Percentiles rank a stretch among this genome's conserved stretches.
Evolutionary conservation across 1,140 invertebrate species (phyloP).

Genomic region (Drosophila pachea): DNA sequence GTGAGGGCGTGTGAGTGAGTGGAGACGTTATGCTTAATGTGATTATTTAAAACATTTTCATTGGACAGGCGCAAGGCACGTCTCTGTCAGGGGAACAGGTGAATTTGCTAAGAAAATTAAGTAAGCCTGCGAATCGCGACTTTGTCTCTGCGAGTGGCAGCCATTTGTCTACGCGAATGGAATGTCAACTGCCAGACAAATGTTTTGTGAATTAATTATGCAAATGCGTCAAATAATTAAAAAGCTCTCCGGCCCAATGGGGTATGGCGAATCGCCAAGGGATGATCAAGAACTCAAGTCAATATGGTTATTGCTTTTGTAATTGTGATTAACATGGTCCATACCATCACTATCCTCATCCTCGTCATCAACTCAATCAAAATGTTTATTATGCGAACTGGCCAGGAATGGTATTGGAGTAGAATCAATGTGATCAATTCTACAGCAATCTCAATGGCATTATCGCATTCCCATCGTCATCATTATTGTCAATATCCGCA

Average conservation of each 20-base stretch:
- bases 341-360: too few relatives aligned
- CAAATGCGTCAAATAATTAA: constrained; percentile 19
- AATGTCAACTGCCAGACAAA: constrained; percentile 25
- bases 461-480: too few relatives aligned
- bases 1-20: constrained; percentile 14
- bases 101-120: constrained; percentile 42
- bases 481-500: too few relatives aligned
- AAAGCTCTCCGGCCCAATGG: background rate
- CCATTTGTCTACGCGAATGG: constrained; percentile 23
- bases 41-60: constrained; percentile 71
- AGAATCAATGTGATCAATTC: too few relatives aligned
- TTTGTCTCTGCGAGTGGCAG: background rate
- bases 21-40: constrained; percentile 64
- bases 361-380: too few relatives aligned
- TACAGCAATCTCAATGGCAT: too few relatives aligned
- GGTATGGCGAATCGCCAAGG: background rate
- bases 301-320: too few relatives aligned
- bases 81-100: constrained; percentile 13
- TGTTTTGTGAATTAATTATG: constrained; percentile 6
- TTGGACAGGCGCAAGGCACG: constrained; percentile 15
- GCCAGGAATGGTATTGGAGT: too few relatives aligned
- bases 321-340: too few relatives aligned
- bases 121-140: constrained; percentile 5
- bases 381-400: too few relatives aligned
- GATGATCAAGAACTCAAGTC: too few relatives aligned